Conservation (phyloP, 2,797 vertebrate genomes). For the Gallinago solitaria region DNA sequence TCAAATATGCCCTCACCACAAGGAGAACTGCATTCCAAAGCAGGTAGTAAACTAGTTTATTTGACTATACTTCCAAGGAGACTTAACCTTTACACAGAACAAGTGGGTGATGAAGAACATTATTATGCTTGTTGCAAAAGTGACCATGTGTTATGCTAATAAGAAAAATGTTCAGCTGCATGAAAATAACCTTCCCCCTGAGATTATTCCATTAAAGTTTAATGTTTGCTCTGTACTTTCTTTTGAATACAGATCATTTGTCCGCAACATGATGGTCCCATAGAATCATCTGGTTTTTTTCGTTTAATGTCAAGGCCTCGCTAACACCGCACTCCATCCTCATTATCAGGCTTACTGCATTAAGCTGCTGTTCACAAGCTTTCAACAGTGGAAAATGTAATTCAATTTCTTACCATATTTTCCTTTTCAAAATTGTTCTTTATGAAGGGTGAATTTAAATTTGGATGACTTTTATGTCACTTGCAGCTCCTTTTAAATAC, state of each 20-base stretch:
- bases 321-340: neutral
- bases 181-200: conserved; percentile 6
- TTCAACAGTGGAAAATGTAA: conserved; percentile 13
- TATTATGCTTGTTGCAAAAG: conserved; percentile 28
- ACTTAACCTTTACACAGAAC: conserved; percentile 9
- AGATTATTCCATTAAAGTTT: conserved; percentile 44
- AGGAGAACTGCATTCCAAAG: neutral
- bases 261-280: neutral
- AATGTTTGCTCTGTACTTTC: conserved; percentile 20
- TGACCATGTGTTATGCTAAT: conserved; percentile 23
- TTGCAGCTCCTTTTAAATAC: neutral
- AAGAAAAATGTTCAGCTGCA: conserved; percentile 18
- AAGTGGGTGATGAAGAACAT: conserved; percentile 2
- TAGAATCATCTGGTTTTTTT: neutral
- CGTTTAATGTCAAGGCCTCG: conserved; percentile 6
- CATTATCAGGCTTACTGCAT: neutral
- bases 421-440: neutral
- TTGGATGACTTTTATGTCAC: neutral
- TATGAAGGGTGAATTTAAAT: conserved; percentile 9
- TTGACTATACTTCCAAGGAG: neutral
- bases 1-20: neutral
- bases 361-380: conserved; percentile 11
- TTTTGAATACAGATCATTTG: conserved; percentile 26
- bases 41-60: neutral
- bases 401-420: conserved; percentile 10